Evolutionary conservation across 2,888 invertebrate species (phyloP), one percentile per base, ranked within the genome.

Genomic region (Drosophila gaucha): DNA sequence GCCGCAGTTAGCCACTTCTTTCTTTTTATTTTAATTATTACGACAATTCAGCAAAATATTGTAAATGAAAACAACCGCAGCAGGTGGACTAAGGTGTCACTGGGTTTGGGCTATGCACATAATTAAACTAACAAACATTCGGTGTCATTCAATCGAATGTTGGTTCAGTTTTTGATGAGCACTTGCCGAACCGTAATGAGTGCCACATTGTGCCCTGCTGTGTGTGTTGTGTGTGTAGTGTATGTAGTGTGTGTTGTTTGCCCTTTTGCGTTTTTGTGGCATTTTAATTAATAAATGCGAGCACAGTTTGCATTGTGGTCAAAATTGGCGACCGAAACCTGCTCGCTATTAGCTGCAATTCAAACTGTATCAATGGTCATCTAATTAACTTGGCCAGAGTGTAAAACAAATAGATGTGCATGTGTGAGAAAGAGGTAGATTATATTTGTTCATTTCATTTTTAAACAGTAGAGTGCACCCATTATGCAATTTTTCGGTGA

Each of bases 281-380:
- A 68, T 75, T 80, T 83, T 87, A 83, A 83, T 83, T 83, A 83
- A 87, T 85, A 78, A 76, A 73, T 67, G 41, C 50, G 36, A 43
- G 39, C 47, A 50, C 33, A 60, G 31, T 70, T 66, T 54, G 35
- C 24, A 47, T 58, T 66, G 66, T 51, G 83, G 46, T 60, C 31
- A 35, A 66, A 54, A 64, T 60, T 56, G 39, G 36, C 44, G 47
- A 51, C 50, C 56, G 30, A 44, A 59, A 50, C 33, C 36, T 24
- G 51, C 33, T 28, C 58, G 44, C 56, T 68, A 84, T 86, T 78
- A 86, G 67, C 60, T 68, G 58, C 65, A 43, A 82, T 78, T 82
- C 47, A 60, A 66, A 71, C 69, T 70, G 59, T 72, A 78, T 87
- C 88, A 85, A 86, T 85, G 41, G 76, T 62, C 74, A 59, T 60